Base-by-base conservation (phyloP, 2,113 vertebrate species). In the Pomatorhinus ruficollis region DNA sequence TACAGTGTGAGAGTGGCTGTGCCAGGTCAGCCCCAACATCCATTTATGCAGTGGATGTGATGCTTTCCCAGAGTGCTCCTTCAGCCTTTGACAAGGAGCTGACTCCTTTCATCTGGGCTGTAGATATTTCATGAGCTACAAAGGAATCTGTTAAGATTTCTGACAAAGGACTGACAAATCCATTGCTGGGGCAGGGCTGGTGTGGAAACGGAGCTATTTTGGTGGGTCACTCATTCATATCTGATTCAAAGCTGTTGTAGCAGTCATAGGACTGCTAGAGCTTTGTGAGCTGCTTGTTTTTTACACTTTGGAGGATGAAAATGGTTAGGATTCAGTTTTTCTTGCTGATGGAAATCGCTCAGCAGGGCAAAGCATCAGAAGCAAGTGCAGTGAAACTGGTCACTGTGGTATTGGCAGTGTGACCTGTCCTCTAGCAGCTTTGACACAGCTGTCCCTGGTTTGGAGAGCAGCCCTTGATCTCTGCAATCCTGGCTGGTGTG, bases 391-490 rank as follows among this genome's bases (percentile, higher is more conserved):
- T 61, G 81, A 47, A 78, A 31, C 40, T 23, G 18, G 23, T 79
- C 81, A 25, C 56, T 0, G 0, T 66, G 64, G 6, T 44, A 5
- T 33, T 66, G 70, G 59, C 87, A 70, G 59, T 4, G 3, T 68
- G 63, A 52, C 50, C 21, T 37, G 35, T 70, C 66, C 54, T 90
- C 23, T 21, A 19, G 50, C 66, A 42, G 59, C 75, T 86, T 39
- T 59, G 71, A 8, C 45, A 25, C 21, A 35, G 35, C 71, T 71
- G 27, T 13, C 45, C 54, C 50, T 49, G 54, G 2, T 33, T 57
- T 63, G 80, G 68, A 52, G 22, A 12, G 31, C 30, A 49, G 27
- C 86, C 37, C 74, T 42, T 66, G n/a, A n/a, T 28, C 69, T 90
- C 50, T 40, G 40, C 59, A 28, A 18, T 50, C 65, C 74, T 59